Evolutionary conservation across 2,797 vertebrate genomes (phyloP), one percentile per base, ranked within the genome.

Genomic region (Apogon talboti): DNA sequence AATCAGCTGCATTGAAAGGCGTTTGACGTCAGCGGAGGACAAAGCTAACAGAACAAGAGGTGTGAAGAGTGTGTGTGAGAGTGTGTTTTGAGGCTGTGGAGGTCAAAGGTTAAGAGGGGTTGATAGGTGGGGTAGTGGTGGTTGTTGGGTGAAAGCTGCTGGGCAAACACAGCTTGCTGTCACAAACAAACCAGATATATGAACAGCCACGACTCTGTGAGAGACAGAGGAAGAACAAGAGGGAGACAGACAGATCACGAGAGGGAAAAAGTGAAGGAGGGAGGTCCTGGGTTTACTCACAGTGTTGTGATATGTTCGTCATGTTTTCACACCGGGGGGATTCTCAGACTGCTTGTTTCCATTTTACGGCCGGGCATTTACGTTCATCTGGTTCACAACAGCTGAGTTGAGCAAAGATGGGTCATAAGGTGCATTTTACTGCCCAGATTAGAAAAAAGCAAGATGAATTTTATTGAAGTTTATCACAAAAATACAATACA

Each of bases 151-250:
- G 49, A 84, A 76, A 78, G 78, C 70, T 35, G 41, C 76, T 74
- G 42, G 1, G 85, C 83, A 92, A 92, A 90, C 87, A 91, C 76
- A 81, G 63, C 78, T 54, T 59, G 65, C 81, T 73, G 78, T 87
- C 80, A 78, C 75, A 79, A 83, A 73, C 74, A 69, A 72, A 53
- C 43, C 47, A 71, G 61, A 66, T 55, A 41, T 75, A 79, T 66
- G 76, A 68, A 68, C 2, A 46, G 33, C 28, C 62, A 41, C 38
- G 47, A 3, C 45, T 37, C 55, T 33, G 59, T 52, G 79, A 78
- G 71, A 64, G 66, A 65, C 37, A 58, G 66, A 46, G 70, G 53
- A 49, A 2, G 68, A 55, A 21, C 16, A 11, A 11, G 41, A 7
- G 52, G 52, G 10, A 0, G 73, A 64, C 2, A 4, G 63, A 13